phyloP scores from a whole-genome alignment of 2,113 vertebrate species.

The Acanthisitta chloris region DNA sequence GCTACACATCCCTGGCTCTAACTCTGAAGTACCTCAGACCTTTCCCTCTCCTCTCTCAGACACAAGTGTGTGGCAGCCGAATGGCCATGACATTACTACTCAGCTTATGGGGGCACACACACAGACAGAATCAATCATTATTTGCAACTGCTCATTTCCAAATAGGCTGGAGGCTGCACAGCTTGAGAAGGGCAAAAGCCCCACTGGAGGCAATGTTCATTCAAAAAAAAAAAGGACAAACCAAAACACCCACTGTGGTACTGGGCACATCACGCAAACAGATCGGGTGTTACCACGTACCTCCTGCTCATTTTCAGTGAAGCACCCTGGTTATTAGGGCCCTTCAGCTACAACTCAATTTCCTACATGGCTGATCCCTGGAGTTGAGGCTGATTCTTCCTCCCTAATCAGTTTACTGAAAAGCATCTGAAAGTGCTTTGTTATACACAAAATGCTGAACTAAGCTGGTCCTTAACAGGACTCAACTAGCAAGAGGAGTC shows the following conservation, averaged over 20 bases:
- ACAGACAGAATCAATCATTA: neutral
- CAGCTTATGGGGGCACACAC: neutral
- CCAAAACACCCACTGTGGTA: neutral
- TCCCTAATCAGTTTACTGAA: neutral
- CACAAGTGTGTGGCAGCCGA: neutral
- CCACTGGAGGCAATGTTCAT: rapidly evolving
- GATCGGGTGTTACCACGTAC: rapidly evolving
- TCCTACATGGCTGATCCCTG: neutral
- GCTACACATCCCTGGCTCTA: neutral
- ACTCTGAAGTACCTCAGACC: neutral
- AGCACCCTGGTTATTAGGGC: neutral
- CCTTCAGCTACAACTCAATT: neutral
- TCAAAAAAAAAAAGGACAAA: neutral
- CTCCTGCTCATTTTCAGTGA: neutral
- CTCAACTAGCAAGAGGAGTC: neutral
- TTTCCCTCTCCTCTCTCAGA: neutral
- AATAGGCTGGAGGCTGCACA: neutral
- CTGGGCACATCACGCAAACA: neutral
- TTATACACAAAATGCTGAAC: neutral
- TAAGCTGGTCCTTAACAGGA: neutral
- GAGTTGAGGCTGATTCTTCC: neutral
- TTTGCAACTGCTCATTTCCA: neutral
- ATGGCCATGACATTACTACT: neutral
- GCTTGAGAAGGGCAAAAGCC: neutral
- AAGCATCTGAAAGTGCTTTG: neutral